Base-by-base conservation (phyloP, 2,113 vertebrate species). In the Collichthys lucidus region DNA sequence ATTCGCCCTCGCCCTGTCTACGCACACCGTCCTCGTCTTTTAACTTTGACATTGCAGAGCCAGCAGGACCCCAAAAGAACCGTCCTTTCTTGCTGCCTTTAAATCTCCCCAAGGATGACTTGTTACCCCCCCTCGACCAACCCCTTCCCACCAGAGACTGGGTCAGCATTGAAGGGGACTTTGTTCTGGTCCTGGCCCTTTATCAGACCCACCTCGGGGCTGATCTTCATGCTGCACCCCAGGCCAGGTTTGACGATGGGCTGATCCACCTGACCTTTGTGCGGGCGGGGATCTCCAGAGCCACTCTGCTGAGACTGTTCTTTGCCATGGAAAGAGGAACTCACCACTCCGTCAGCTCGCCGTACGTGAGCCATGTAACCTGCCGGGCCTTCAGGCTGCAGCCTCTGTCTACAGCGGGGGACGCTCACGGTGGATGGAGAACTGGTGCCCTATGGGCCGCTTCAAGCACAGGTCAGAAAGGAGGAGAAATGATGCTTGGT, bases 401-500 rank as follows among this genome's bases (percentile, higher is more conserved):
- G 86, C 97, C 97, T 0, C 95, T 98, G 24, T 97, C 96, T 0
- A 53, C 92, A 2, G n/a, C 93, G 95, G 7, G 97, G 97, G 5
- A 95, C 97, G 19, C 93, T 98, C 47, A 98, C 97, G 0, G 96
- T 98, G 80, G 97, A 98, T 0, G 97, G 97, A 3, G 97, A 98
- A 77, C 89, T 95, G 73, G 96, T 98, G 68, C 96, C 97, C 47
- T 97, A 97, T 0, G 97, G 97, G 47, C 96, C 97, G 0, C 83
- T 98, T 24, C 97, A 98, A 92, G 97, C 96, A 1, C 96, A 98
- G 94, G 88, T 98, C 49, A 89, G 92, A 63, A 53, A 40, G 2
- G 8, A 22, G 35, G 49, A 31, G 35, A 66, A 46, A 57, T 29
- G 0, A 4, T 68, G 20, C 22, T 42, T 61, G 6, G 7, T 66